Percentiles rank a stretch among this genome's conserved stretches.
These are phyloP conservation scores for Drosophila ogumai DNA, from an alignment of 1,140 invertebrate genomes.

Conservation along the genomic window DNA sequence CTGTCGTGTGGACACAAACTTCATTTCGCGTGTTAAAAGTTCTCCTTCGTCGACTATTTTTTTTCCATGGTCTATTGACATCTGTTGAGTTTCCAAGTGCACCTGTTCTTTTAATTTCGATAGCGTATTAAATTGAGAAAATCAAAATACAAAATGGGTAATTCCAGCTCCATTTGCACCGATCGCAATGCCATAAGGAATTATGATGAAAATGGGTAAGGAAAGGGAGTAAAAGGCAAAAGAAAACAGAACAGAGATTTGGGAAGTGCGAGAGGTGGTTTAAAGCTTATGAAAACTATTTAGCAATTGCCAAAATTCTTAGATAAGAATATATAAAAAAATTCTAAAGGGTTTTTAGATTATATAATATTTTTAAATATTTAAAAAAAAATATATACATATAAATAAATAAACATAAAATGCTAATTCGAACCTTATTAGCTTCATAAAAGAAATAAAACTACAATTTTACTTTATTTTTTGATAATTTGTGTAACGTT, in stretches of 20 bases:
- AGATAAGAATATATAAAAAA: accelerated
- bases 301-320: no score
- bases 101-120: background rate
- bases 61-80: slow-evolving; percentile 4
- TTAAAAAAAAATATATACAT: background rate
- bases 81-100: slow-evolving; percentile 3
- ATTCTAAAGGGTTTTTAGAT: background rate
- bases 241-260: background rate
- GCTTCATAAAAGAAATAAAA: no score
- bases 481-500: no score
- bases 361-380: background rate
- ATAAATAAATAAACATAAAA: no score
- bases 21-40: slow-evolving; percentile 25
- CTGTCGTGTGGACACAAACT: background rate
- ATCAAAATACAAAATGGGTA: slow-evolving; percentile 62
- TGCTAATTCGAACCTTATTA: no score
- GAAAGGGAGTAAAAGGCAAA: slow-evolving; percentile 8
- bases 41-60: background rate
- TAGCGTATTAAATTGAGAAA: slow-evolving; percentile 14
- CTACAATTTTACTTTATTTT: no score
- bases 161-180: slow-evolving; percentile 79
- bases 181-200: slow-evolving; percentile 72
- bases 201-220: slow-evolving; percentile 80
- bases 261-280: slow-evolving; percentile 14
- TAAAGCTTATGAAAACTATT: background rate